Evolutionary conservation across 2,888 invertebrate genomes (phyloP).

Genomic region (Ophioninae sp.): DNA sequence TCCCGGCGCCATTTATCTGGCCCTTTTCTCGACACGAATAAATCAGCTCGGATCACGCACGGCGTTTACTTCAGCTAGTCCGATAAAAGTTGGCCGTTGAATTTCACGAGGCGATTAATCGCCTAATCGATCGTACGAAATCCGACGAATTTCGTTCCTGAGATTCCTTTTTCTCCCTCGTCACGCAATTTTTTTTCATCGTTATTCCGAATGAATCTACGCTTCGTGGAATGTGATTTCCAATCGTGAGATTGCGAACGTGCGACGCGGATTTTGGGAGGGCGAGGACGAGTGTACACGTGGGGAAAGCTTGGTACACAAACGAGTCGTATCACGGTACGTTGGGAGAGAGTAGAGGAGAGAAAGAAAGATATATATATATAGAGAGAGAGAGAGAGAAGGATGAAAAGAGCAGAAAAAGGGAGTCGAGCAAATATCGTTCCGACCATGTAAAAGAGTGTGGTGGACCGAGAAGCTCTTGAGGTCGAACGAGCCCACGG

Average conservation of each 20-base stretch:
- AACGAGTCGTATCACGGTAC: conserved; percentile 18
- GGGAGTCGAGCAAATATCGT: conserved; percentile 56
- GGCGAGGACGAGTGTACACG: neutral
- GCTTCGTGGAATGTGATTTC: conserved; percentile 1
- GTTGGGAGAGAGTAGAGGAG: neutral
- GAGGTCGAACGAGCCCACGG: conserved; percentile 60
- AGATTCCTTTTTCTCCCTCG: neutral
- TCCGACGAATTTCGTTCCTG: conserved; percentile 20
- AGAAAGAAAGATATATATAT: conserved; percentile 9
- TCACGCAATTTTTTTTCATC: neutral
- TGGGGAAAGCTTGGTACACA: conserved; percentile 34
- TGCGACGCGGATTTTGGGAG: neutral
- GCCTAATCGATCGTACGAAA: conserved; percentile 45
- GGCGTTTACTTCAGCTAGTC: neutral
- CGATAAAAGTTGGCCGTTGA: conserved; percentile 14
- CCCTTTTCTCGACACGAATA: conserved; percentile 31
- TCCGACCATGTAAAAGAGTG: conserved; percentile 61
- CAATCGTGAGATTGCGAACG: conserved; percentile 18
- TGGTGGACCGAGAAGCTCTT: conserved; percentile 60
- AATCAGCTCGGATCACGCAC: conserved; percentile 54
- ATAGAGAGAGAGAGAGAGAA: neutral
- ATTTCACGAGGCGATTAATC: conserved; percentile 44
- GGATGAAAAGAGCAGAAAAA: conserved; percentile 25
- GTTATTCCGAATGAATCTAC: conserved; percentile 5
- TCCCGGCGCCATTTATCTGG: no score